phyloP scores from a whole-genome alignment of 2,888 invertebrate genomes.

The Eremobia ochroleuca region DNA sequence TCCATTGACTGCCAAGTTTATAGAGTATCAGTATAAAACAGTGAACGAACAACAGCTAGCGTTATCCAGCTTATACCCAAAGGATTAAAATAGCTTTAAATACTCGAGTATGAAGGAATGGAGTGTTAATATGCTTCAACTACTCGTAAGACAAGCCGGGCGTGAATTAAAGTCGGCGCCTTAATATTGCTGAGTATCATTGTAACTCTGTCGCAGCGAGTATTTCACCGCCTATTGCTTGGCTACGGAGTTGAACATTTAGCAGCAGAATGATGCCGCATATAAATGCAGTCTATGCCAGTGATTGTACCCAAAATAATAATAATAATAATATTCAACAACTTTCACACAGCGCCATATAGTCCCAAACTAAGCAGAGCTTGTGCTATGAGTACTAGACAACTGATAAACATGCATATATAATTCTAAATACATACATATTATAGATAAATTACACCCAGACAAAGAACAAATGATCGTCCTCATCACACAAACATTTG shows the following conservation, averaged over 20 bases:
- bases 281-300: background rate
- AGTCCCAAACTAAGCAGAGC: too few relatives aligned
- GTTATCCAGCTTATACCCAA: conserved; percentile 43
- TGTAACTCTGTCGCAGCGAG: background rate
- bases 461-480: too few relatives aligned
- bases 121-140: background rate
- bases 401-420: too few relatives aligned
- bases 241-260: background rate
- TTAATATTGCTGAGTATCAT: background rate
- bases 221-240: background rate
- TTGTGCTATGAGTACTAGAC: too few relatives aligned
- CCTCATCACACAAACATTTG: too few relatives aligned
- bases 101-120: conserved; percentile 29
- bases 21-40: conserved; percentile 36
- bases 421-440: too few relatives aligned
- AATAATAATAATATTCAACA: too few relatives aligned
- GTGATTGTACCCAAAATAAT: background rate
- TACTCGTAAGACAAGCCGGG: background rate
- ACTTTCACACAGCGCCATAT: too few relatives aligned
- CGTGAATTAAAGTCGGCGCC: background rate
- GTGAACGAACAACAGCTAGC: conserved; percentile 38
- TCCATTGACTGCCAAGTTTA: conserved; percentile 10
- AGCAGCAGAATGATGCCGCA: background rate
- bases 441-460: too few relatives aligned
- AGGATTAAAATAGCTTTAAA: conserved; percentile 30